Percentiles rank a stretch among this genome's conserved stretches.
These are phyloP conservation scores for Caloenas nicobarica DNA, from an alignment of 2,113 vertebrate genomes.

Conservation along the genomic window DNA sequence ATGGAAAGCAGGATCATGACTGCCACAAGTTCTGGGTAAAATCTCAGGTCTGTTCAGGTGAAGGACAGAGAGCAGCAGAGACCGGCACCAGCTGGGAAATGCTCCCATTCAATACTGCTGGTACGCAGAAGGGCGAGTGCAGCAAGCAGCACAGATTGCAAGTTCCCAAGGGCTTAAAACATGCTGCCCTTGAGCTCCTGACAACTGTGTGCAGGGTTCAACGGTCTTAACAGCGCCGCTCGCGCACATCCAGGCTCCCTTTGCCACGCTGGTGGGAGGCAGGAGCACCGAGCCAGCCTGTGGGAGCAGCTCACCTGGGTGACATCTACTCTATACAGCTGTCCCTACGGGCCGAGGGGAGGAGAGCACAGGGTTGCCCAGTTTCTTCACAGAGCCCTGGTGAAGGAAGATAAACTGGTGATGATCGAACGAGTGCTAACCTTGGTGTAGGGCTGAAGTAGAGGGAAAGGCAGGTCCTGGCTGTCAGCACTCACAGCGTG, in stretches of 20 bases:
- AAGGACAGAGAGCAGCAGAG: neutral
- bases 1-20: fast-evolving
- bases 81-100: neutral
- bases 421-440: neutral
- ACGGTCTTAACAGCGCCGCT: neutral
- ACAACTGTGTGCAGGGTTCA: neutral
- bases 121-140: fast-evolving
- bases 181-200: neutral
- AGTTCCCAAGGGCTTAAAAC: neutral
- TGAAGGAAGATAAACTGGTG: neutral
- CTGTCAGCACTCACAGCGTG: fast-evolving
- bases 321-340: neutral
- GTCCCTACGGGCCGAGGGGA: neutral
- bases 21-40: neutral
- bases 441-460: neutral
- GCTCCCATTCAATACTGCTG: neutral
- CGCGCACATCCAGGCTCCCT: neutral
- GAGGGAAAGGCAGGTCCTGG: neutral
- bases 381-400: neutral
- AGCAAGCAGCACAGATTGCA: neutral
- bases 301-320: neutral
- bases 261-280: neutral
- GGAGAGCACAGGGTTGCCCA: fast-evolving
- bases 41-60: neutral
- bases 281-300: neutral